These are phyloP conservation scores for Zootoca vivipara DNA, from an alignment of 2,113 vertebrate genomes.

Conservation along the genomic window DNA sequence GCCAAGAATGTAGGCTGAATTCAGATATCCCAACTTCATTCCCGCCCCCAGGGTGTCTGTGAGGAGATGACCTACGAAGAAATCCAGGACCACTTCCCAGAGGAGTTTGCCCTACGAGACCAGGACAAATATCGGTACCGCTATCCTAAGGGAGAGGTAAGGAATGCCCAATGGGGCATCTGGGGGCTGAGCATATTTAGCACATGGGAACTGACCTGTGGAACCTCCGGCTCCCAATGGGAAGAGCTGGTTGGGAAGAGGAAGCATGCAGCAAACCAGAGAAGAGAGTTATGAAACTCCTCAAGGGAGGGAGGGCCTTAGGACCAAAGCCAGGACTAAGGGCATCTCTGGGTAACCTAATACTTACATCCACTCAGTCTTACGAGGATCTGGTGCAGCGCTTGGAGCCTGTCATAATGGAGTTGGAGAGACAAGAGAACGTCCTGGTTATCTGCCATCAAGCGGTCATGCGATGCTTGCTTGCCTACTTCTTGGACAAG, in stretches of 20 bases:
- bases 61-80: constrained; percentile 94
- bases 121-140: constrained; percentile 94
- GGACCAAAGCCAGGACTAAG: background rate
- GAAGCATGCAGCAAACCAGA: too few relatives aligned
- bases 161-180: background rate
- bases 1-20: background rate
- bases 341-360: background rate
- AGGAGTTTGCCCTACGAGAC: constrained; percentile 90
- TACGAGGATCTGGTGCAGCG: constrained; percentile 94
- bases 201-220: background rate
- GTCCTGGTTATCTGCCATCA: constrained; percentile 91
- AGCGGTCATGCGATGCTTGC: constrained; percentile 90
- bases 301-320: background rate
- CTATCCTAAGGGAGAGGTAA: constrained; percentile 93
- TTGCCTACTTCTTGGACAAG: constrained; percentile 94
- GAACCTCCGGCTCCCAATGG: background rate
- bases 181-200: background rate
- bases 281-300: background rate
- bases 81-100: constrained; percentile 86
- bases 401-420: constrained; percentile 94
- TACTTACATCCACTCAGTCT: constrained; percentile 72
- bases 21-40: background rate
- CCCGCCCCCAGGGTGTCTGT: constrained; percentile 84
- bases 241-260: background rate
- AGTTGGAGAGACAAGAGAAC: constrained; percentile 93